Evolutionary conservation across 2,113 vertebrate genomes (phyloP).

Genomic region (Mus pahari): DNA sequence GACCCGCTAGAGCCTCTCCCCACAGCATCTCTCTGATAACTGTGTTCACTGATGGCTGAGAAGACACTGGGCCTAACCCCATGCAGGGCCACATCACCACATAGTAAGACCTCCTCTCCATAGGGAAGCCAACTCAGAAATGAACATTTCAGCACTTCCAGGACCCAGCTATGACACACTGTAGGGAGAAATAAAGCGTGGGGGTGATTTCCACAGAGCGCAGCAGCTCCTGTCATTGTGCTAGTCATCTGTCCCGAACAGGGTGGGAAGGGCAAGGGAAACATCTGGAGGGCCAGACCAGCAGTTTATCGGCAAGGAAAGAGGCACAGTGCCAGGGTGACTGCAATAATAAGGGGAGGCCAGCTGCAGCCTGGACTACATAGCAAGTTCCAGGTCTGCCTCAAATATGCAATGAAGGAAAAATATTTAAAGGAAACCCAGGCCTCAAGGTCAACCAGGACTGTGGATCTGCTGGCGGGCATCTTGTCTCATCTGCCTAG

Average conservation of each 20-base stretch:
- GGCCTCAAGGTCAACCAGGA: conserved; percentile 11
- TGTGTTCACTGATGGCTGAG: neutral
- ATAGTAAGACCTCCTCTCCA: neutral
- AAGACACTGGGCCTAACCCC: neutral
- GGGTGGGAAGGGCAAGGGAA: conserved; percentile 66
- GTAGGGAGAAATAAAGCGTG: neutral
- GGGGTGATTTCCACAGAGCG: conserved; percentile 21
- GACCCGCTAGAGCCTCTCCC: neutral
- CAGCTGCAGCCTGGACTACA: neutral
- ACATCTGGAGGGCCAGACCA: conserved; percentile 67
- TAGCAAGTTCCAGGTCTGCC: neutral
- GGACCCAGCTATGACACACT: neutral
- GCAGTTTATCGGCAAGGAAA: neutral
- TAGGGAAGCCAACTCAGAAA: neutral
- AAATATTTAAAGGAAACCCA: neutral
- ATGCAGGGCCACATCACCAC: neutral
- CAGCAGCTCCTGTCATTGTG: conserved; percentile 10
- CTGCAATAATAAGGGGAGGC: neutral
- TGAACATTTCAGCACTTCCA: neutral
- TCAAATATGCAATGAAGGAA: neutral
- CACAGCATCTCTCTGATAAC: neutral
- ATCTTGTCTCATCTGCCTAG: neutral
- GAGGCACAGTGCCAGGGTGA: neutral
- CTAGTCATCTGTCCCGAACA: conserved; percentile 18
- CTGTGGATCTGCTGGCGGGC: neutral